Evolutionary conservation across 2,888 invertebrate species (phyloP).

Genomic region (Kuschelorhynchus macadamiae): DNA sequence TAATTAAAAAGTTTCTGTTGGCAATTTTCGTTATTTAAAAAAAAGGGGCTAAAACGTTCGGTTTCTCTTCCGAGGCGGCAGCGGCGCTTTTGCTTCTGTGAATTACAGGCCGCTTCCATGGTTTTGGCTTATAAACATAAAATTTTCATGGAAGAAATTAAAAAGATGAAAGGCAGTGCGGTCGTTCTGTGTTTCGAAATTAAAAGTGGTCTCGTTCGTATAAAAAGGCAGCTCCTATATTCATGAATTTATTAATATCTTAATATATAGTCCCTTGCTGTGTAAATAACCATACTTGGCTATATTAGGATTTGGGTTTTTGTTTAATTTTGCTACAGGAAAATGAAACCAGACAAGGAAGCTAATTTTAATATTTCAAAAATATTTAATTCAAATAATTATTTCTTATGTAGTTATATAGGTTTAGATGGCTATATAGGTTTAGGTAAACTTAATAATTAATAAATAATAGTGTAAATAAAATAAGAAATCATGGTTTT

Average conservation of each 20-base stretch:
- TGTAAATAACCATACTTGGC: too few relatives aligned
- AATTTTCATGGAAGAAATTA: constrained; percentile 56
- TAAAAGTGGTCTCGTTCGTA: constrained; percentile 52
- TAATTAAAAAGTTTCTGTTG: too few relatives aligned
- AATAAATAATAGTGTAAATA: too few relatives aligned
- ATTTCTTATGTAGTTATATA: too few relatives aligned
- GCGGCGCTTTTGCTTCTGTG: constrained; percentile 27
- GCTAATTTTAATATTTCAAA: not conserved
- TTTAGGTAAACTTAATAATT: too few relatives aligned
- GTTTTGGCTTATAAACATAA: constrained; percentile 49
- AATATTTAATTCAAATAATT: too few relatives aligned
- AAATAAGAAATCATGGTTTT: too few relatives aligned
- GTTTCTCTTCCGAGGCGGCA: constrained; percentile 24
- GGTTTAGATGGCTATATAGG: too few relatives aligned
- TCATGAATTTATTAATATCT: constrained; percentile 44
- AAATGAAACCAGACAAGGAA: not conserved
- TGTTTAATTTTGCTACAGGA: not conserved
- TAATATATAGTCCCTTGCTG: constrained; percentile 3
- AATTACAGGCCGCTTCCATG: constrained; percentile 38
- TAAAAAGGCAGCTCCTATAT: constrained; percentile 26
- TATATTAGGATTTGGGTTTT: too few relatives aligned
- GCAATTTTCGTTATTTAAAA: too few relatives aligned
- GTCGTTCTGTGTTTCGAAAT: constrained; percentile 51
- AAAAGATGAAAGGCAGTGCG: constrained; percentile 55
- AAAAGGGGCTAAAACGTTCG: too few relatives aligned